Conservation (phyloP, 2,113 vertebrate genomes). For the Periophthalmus modestus region DNA sequence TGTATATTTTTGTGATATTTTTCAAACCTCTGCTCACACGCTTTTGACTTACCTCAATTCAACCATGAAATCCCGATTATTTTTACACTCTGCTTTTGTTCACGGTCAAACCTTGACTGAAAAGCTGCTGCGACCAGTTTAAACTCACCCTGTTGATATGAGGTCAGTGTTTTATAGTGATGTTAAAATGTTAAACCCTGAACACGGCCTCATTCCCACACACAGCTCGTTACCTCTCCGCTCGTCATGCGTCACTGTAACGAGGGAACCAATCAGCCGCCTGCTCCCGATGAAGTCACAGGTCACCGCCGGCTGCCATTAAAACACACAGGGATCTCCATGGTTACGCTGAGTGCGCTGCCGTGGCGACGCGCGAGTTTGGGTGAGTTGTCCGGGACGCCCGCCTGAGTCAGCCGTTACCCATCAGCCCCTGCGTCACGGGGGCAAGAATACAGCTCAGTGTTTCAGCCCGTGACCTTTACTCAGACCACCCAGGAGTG, state of each 20-base stretch:
- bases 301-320: slow-evolving; percentile 53
- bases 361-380: slow-evolving; percentile 42
- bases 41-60: too few species aligned
- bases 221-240: slow-evolving; percentile 10
- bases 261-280: slow-evolving; percentile 42
- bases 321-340: slow-evolving; percentile 43
- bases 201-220: slow-evolving; percentile 32
- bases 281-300: slow-evolving; percentile 54
- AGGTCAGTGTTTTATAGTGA: slow-evolving; percentile 1
- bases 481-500: slow-evolving; percentile 63
- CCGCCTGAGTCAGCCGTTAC: slow-evolving; percentile 74
- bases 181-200: neutral
- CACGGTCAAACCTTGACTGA: neutral
- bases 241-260: slow-evolving; percentile 55
- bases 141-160: neutral
- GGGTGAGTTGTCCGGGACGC: slow-evolving; percentile 47
- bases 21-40: too few species aligned
- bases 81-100: neutral
- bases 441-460: slow-evolving; percentile 63
- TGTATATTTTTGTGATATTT: too few species aligned
- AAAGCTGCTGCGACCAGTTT: neutral
- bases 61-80: too few species aligned
- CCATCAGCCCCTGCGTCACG: slow-evolving; percentile 56
- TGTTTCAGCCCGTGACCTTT: slow-evolving; percentile 72
- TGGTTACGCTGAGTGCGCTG: slow-evolving; percentile 56